Evolutionary conservation across 2,113 vertebrate species (phyloP).

Genomic region (Taurulus bubalis): DNA sequence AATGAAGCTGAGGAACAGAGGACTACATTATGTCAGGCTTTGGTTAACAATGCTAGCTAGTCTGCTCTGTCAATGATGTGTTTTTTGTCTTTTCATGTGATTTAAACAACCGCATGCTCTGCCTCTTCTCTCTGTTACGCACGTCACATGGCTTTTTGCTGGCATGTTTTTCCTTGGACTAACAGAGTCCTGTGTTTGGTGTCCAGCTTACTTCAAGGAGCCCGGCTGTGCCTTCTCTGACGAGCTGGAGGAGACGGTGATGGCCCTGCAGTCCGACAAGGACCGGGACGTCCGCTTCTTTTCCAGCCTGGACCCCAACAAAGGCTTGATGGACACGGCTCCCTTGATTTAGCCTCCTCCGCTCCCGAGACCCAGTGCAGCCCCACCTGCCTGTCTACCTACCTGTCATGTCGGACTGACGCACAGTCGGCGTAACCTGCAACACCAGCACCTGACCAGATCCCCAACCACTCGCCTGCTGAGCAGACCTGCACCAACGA

Average conservation of each 20-base stretch:
- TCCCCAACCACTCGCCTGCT: conserved; percentile 50
- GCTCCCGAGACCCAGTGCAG: conserved; percentile 4
- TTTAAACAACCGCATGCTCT: neutral
- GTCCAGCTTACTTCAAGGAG: conserved; percentile 90
- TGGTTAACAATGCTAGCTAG: neutral
- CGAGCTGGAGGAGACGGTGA: conserved; percentile 88
- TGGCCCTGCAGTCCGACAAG: conserved; percentile 88
- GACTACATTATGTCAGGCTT: neutral
- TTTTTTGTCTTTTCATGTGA: neutral
- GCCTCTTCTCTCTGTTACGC: neutral
- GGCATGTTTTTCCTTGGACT: neutral
- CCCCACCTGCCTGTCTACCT: conserved; percentile 68
- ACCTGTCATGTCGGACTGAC: conserved; percentile 71
- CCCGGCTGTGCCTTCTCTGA: conserved; percentile 90
- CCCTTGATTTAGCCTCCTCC: conserved; percentile 75
- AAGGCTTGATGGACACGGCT: conserved; percentile 76
- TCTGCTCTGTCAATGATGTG: neutral
- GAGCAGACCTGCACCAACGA: conserved; percentile 60
- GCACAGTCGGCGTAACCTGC: conserved; percentile 53
- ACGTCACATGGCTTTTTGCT: neutral
- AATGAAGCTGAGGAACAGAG: no score
- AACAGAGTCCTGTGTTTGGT: conserved; percentile 8
- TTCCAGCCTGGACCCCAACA: conserved; percentile 87
- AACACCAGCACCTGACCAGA: conserved; percentile 79
- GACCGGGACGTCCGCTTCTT: conserved; percentile 93